Evolutionary conservation across 1,140 invertebrate species (phyloP).

Genomic region (Tetramorium simillimum): DNA sequence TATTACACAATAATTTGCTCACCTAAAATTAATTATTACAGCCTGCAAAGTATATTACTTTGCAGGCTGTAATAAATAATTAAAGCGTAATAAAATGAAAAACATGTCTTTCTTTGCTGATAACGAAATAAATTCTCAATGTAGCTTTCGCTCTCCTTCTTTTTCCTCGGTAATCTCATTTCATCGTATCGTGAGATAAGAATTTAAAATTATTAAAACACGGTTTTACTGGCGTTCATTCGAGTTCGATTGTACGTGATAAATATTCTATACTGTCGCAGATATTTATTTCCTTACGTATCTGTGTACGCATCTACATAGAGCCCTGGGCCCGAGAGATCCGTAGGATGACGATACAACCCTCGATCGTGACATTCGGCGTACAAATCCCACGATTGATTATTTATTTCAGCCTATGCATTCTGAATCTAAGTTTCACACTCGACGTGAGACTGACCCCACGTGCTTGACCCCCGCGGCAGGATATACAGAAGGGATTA

Average conservation of each 20-base stretch:
- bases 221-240: not conserved
- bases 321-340: not conserved
- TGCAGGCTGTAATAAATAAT: not conserved
- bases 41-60: not conserved
- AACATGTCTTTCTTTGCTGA: not conserved
- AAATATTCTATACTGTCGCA: not conserved
- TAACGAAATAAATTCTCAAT: not conserved
- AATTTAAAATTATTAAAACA: not conserved
- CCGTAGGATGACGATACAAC: slow-evolving; percentile 15
- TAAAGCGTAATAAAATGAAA: not conserved
- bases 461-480: slow-evolving; percentile 75
- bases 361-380: slow-evolving; percentile 24
- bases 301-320: not conserved
- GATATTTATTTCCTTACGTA: not conserved
- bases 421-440: slow-evolving; percentile 78
- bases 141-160: not conserved
- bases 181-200: not conserved
- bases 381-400: slow-evolving; percentile 73
- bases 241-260: not conserved
- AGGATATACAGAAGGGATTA: slow-evolving; percentile 69
- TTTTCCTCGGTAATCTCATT: not conserved
- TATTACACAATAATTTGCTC: too few species aligned
- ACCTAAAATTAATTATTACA: too few species aligned
- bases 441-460: slow-evolving; percentile 79
- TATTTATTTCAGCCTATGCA: slow-evolving; percentile 66